A percentile compares a stretch with the other conserved stretches of the same genome.
phyloP scores from a whole-genome alignment of 2,888 invertebrate genomes.

The Lysandra coridon region DNA sequence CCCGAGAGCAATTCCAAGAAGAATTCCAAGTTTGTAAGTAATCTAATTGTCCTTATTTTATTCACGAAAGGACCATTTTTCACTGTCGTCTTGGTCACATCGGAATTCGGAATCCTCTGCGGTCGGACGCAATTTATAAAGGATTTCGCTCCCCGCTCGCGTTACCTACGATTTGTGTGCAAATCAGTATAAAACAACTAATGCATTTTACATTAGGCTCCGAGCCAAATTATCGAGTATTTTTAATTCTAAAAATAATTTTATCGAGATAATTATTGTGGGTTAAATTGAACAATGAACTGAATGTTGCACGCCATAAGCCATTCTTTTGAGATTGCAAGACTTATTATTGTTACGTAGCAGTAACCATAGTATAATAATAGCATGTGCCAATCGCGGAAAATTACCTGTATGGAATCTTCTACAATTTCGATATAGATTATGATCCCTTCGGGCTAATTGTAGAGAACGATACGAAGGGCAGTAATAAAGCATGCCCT shows the following conservation, averaged over 20 bases:
- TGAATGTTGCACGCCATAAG: neutral
- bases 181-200: constrained; percentile 30
- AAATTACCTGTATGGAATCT: neutral
- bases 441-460: neutral
- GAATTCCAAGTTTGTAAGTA: constrained; percentile 6
- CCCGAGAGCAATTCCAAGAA: neutral
- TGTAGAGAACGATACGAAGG: neutral
- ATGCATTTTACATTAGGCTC: constrained; percentile 34
- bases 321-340: neutral
- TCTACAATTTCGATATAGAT: neutral
- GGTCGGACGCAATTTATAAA: constrained; percentile 24
- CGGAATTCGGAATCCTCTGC: neutral
- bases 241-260: constrained; percentile 32
- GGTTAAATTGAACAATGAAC: constrained; percentile 8
- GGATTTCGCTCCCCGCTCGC: constrained; percentile 8
- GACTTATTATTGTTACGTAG: neutral
- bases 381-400: neutral
- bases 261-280: neutral
- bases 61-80: constrained; percentile 25
- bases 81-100: constrained; percentile 21
- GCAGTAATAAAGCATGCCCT: neutral
- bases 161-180: neutral
- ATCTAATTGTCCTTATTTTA: constrained; percentile 30
- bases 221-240: constrained; percentile 34
- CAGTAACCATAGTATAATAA: neutral